phyloP scores from a whole-genome alignment of 2,888 invertebrate genomes.

The Zhengitettix transpicula region DNA sequence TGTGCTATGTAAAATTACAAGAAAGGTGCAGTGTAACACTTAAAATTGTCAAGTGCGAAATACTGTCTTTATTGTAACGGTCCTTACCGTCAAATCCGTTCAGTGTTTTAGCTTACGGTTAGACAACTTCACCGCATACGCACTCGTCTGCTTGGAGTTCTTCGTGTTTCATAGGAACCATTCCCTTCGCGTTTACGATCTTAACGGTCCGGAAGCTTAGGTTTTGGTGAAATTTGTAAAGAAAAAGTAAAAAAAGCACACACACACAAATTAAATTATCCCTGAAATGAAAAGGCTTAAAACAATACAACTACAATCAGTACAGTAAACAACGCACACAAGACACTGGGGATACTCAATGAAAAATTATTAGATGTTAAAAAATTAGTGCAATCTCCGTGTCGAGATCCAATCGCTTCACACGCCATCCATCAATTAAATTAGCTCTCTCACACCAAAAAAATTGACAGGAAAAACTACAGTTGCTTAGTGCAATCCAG shows the following conservation, averaged over 20 bases:
- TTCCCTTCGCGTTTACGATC: neutral
- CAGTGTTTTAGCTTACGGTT: too few relatives aligned
- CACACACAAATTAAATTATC: constrained; percentile 4
- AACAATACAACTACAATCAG: constrained; percentile 8
- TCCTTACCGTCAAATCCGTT: too few relatives aligned
- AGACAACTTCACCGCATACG: too few relatives aligned
- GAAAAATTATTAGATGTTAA: neutral
- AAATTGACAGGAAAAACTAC: constrained; percentile 7
- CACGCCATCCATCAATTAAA: constrained; percentile 2
- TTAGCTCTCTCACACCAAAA: constrained; percentile 4
- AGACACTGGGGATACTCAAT: constrained; percentile 4
- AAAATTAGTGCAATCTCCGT: constrained; percentile 4
- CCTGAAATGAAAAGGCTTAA: constrained; percentile 1
- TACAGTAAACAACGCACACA: constrained; percentile 8
- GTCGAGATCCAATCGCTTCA: constrained; percentile 1
- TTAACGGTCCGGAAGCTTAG: neutral
- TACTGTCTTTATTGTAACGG: neutral
- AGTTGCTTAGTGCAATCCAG: constrained; percentile 10
- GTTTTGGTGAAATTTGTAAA: neutral
- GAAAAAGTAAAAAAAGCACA: constrained; percentile 4
- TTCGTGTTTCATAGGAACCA: too few relatives aligned
- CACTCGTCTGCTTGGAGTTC: neutral
- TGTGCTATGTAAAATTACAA: neutral
- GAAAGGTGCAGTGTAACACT: neutral
- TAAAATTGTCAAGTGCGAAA: neutral